A percentile compares a stretch with the other conserved stretches of the same genome.
Conservation (phyloP, 2,113 vertebrate species). For the Tiliqua scincoides region DNA sequence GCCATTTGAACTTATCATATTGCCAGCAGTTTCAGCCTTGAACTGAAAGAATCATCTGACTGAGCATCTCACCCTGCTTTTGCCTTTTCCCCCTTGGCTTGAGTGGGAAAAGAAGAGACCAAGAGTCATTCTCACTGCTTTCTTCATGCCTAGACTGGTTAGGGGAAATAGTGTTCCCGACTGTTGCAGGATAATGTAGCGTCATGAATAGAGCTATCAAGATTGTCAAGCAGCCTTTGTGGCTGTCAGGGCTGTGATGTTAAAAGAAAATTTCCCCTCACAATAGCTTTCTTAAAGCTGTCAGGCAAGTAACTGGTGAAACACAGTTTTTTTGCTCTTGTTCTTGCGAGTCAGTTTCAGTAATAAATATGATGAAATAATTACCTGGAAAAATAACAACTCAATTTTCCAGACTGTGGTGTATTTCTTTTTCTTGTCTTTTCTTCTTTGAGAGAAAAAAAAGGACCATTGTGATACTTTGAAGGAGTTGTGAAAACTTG, state of each 20-base stretch:
- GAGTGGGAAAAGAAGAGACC: slow-evolving; percentile 28
- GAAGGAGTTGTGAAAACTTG: slow-evolving; percentile 52
- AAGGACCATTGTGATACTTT: slow-evolving; percentile 55
- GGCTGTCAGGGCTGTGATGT: slow-evolving; percentile 68
- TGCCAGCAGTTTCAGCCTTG: neutral
- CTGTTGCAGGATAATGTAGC: slow-evolving; percentile 66
- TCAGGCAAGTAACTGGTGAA: slow-evolving; percentile 66
- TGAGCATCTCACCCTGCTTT: neutral
- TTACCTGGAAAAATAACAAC: slow-evolving; percentile 68
- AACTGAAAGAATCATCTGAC: neutral
- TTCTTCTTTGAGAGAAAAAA: slow-evolving; percentile 20
- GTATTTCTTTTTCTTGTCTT: neutral
- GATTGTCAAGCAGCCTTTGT: slow-evolving; percentile 71
- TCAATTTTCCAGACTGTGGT: slow-evolving; percentile 53
- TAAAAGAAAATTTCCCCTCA: slow-evolving; percentile 49
- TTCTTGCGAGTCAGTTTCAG: slow-evolving; percentile 55
- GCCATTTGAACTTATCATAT: too few species aligned
- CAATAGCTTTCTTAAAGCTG: slow-evolving; percentile 62
- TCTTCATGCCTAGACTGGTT: slow-evolving; percentile 60
- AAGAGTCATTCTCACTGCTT: slow-evolving; percentile 46
- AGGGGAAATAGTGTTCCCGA: slow-evolving; percentile 59
- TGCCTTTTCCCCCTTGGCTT: slow-evolving; percentile 14
- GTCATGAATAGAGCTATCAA: slow-evolving; percentile 74
- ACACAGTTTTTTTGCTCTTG: slow-evolving; percentile 63
- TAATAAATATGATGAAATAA: slow-evolving; percentile 75